Evolutionary conservation across 2,888 invertebrate genomes (phyloP).

Genomic region (Euspilapteryx auroguttella): DNA sequence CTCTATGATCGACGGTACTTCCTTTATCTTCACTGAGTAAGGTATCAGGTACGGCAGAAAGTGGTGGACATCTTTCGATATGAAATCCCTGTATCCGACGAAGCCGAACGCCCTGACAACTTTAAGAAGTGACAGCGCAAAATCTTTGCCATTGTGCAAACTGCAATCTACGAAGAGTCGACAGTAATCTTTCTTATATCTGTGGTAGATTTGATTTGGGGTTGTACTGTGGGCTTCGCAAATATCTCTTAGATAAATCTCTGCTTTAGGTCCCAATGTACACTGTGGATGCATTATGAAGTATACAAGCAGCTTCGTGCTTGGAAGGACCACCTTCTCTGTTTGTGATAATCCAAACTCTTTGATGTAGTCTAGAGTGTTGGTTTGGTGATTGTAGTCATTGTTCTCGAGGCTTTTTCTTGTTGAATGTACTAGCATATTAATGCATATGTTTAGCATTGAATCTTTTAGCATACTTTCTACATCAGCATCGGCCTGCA

Average conservation of each 20-base stretch:
- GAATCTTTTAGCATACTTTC: slow-evolving; percentile 19
- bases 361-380: slow-evolving; percentile 53
- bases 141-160: slow-evolving; percentile 55
- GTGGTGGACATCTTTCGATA: slow-evolving; percentile 69
- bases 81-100: slow-evolving; percentile 68
- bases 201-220: slow-evolving; percentile 61
- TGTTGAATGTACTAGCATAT: slow-evolving; percentile 40
- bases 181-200: slow-evolving; percentile 65
- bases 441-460: slow-evolving; percentile 30
- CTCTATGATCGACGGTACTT: slow-evolving; percentile 63
- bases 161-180: slow-evolving; percentile 64
- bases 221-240: slow-evolving; percentile 55
- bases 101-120: slow-evolving; percentile 71
- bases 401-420: slow-evolving; percentile 49
- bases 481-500: slow-evolving; percentile 19
- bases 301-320: slow-evolving; percentile 57
- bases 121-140: slow-evolving; percentile 61
- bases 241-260: slow-evolving; percentile 57
- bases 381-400: slow-evolving; percentile 54
- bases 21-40: slow-evolving; percentile 55
- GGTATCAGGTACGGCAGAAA: slow-evolving; percentile 67
- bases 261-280: slow-evolving; percentile 56
- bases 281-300: slow-evolving; percentile 67
- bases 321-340: slow-evolving; percentile 35
- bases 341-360: slow-evolving; percentile 40